Evolutionary conservation across 1,140 invertebrate genomes (phyloP).

Genomic region (Acromyrmex heyeri): DNA sequence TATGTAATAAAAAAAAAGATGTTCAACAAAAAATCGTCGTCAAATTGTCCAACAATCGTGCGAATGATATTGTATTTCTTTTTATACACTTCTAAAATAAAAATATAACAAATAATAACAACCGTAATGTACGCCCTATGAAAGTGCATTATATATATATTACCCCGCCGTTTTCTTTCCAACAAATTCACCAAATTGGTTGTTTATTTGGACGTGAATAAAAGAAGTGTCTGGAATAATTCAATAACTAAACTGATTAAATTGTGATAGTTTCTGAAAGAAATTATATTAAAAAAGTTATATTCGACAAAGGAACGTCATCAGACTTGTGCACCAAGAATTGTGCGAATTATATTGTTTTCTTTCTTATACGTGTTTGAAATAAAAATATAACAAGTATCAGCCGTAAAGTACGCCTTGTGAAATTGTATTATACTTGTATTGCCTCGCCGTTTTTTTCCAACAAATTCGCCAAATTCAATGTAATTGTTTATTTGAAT

Average conservation of each 20-base stretch:
- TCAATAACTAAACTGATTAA: not conserved
- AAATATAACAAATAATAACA: constrained; percentile 6
- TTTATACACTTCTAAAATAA: not conserved
- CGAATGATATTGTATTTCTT: not conserved
- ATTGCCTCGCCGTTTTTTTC: not conserved
- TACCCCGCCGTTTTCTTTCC: not conserved
- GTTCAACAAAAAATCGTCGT: not conserved
- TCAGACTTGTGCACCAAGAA: not conserved
- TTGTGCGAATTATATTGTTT: not conserved
- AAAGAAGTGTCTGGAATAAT: too few species aligned
- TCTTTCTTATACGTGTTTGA: too few species aligned
- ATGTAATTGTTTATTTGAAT: too few species aligned
- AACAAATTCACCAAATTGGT: too few species aligned
- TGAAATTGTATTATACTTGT: not conserved
- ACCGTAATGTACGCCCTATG: constrained; percentile 3
- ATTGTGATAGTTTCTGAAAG: not conserved
- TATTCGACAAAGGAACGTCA: not conserved
- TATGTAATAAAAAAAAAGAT: too few species aligned
- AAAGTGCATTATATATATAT: not conserved
- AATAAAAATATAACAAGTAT: constrained; percentile 12
- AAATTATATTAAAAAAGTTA: too few species aligned
- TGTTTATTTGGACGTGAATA: too few species aligned
- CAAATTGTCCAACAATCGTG: not conserved
- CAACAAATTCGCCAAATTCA: too few species aligned
- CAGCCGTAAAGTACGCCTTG: constrained; percentile 27